phyloP scores from a whole-genome alignment of 35 echinoderm and acorn worm genomes.

The Holothuria glaberrima region DNA sequence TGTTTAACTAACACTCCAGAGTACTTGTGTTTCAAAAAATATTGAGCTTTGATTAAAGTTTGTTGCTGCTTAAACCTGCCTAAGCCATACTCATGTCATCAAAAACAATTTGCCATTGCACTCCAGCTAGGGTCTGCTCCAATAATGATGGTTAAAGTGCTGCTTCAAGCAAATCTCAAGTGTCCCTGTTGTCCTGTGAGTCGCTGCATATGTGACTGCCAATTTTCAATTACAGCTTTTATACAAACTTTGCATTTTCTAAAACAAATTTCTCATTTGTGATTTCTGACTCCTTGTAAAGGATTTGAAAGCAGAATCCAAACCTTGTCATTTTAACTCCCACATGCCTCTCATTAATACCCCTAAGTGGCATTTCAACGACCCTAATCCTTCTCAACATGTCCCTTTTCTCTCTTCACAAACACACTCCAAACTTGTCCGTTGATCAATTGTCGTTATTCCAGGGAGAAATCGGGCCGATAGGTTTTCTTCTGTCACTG shows the following conservation, averaged over 20 bases:
- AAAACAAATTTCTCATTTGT: conserved; percentile 58
- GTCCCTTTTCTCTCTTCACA: conserved; percentile 53
- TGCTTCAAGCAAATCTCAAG: conserved; percentile 22
- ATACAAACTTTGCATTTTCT: conserved; percentile 6
- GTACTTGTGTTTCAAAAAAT: conserved; percentile 41
- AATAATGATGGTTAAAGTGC: conserved; percentile 20
- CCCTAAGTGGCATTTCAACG: conserved; percentile 65
- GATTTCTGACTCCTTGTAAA: conserved; percentile 61
- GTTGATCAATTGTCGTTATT: conserved; percentile 57
- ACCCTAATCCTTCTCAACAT: conserved; percentile 64
- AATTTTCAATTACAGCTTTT: conserved; percentile 54
- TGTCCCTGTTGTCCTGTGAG: conserved; percentile 32
- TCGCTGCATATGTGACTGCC: conserved; percentile 50
- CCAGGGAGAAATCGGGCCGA: conserved; percentile 57
- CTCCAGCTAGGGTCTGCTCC: background rate
- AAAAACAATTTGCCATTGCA: conserved; percentile 49
- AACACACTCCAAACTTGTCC: conserved; percentile 60
- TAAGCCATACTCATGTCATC: conserved; percentile 35
- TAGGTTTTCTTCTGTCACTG: conserved; percentile 49
- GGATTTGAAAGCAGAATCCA: conserved; percentile 46
- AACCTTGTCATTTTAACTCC: conserved; percentile 59
- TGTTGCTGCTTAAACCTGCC: conserved; percentile 20
- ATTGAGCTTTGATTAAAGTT: conserved; percentile 51
- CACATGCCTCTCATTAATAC: conserved; percentile 57
- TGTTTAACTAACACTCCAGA: background rate